Evolutionary conservation across 2,113 vertebrate genomes (phyloP).

Genomic region (Riparia riparia): DNA sequence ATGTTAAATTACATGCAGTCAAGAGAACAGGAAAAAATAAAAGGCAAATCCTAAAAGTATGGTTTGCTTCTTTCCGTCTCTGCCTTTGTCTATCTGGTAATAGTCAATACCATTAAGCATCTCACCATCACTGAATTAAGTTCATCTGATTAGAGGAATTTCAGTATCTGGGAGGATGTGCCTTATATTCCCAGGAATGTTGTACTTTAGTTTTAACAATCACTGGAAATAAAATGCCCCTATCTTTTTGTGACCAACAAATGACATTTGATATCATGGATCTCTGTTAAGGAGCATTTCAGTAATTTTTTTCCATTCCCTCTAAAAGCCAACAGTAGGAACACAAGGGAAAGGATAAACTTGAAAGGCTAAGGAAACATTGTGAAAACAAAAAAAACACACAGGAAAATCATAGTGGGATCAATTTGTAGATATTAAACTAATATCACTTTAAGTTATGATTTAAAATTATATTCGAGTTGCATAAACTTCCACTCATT

Average conservation of each 20-base stretch:
- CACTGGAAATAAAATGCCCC: not conserved
- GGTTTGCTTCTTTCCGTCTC: not conserved
- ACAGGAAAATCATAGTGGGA: not conserved
- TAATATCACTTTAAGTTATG: not conserved
- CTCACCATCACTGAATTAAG: not conserved
- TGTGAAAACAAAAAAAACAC: not conserved
- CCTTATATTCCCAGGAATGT: not conserved
- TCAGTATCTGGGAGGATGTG: not conserved
- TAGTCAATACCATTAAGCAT: not conserved
- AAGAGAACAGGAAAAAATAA: not conserved
- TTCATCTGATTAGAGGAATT: not conserved
- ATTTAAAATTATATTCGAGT: not conserved
- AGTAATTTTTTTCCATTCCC: conserved; percentile 27
- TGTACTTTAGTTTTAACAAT: not conserved
- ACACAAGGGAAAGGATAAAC: not conserved
- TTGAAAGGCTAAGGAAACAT: not conserved
- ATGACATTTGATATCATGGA: not conserved
- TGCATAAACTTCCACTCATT: not conserved
- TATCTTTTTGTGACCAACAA: not conserved
- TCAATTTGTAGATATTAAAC: not conserved
- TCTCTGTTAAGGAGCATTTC: conserved; percentile 40
- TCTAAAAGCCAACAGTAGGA: conserved; percentile 24
- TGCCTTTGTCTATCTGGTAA: not conserved
- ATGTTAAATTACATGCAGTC: conserved; percentile 15
- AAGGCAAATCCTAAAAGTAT: not conserved